Conservation (phyloP, 2,797 vertebrate species). For the Urophycis tenuis region DNA sequence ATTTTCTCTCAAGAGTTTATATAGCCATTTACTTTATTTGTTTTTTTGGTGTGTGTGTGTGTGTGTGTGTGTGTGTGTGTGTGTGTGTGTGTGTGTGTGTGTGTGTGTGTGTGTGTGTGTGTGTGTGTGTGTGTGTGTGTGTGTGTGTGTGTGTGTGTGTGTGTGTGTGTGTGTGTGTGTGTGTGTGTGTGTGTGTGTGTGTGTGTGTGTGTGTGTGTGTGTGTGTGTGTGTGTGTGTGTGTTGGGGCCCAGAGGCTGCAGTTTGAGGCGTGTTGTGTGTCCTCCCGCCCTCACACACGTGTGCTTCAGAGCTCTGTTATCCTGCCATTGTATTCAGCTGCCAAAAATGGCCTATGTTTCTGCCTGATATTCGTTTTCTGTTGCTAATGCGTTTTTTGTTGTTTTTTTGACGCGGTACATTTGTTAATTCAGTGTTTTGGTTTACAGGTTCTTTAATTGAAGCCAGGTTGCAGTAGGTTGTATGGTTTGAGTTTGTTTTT, state of each 20-base stretch:
- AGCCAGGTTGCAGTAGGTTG: not conserved
- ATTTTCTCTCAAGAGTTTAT: conserved; percentile 99
- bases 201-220: not conserved
- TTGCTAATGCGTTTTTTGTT: conserved; percentile 60
- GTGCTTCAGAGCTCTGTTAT: conserved; percentile 71
- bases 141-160: conserved; percentile 46
- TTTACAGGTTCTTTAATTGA: conserved; percentile 82
- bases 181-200: too few species aligned
- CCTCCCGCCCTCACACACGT: conserved; percentile 64
- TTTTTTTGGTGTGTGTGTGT: conserved; percentile 60
- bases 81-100: conserved; percentile 62
- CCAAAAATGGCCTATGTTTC: conserved; percentile 62
- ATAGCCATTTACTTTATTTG: conserved; percentile 84
- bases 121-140: not conserved
- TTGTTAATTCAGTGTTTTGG: conserved; percentile 75
- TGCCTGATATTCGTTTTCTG: conserved; percentile 34
- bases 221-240: conserved; percentile 59
- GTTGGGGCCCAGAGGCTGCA: conserved; percentile 84
- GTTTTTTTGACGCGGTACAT: conserved; percentile 72
- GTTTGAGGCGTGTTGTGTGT: conserved; percentile 78
- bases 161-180: conserved; percentile 70
- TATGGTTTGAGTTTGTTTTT: not conserved
- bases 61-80: not conserved
- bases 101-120: not conserved
- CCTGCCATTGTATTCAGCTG: conserved; percentile 76